Evolutionary conservation across 1,140 invertebrate genomes (phyloP).

Genomic region (Trichonephila clavata): DNA sequence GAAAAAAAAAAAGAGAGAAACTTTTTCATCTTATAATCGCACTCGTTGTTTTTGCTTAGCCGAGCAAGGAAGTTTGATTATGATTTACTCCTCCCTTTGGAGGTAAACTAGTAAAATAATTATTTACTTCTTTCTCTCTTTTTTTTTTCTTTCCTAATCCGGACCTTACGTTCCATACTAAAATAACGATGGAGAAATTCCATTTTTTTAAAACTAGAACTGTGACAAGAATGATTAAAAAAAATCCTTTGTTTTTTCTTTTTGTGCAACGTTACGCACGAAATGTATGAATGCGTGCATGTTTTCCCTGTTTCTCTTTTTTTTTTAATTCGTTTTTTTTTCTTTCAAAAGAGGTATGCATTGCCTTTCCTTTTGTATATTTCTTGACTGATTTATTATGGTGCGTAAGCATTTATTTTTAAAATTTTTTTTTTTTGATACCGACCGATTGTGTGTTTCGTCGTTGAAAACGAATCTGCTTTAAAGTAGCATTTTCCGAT

Average conservation of each 20-base stretch:
- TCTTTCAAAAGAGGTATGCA: not conserved
- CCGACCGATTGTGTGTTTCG: not conserved
- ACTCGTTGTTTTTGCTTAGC: conserved; percentile 1
- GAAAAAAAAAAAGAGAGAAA: too few species aligned
- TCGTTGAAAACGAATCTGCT: not conserved
- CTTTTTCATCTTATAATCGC: not conserved
- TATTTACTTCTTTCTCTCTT: not conserved
- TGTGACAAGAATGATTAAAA: not conserved
- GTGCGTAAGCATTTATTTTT: not conserved
- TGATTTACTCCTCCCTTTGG: conserved; percentile 18
- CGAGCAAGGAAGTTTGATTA: conserved; percentile 48
- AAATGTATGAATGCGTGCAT: not conserved
- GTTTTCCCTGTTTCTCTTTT: not conserved
- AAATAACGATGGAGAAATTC: not conserved
- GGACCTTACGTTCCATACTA: not conserved
- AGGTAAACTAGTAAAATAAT: not conserved
- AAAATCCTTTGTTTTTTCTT: not conserved
- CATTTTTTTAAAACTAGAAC: not conserved
- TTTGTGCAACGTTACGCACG: not conserved
- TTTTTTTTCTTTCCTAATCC: not conserved
- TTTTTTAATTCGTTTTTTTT: not conserved
- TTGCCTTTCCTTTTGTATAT: not conserved
- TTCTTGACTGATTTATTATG: not conserved
- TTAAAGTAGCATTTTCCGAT: not conserved
- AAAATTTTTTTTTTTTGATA: not conserved